A percentile compares a stretch with the other conserved stretches of the same genome.
phyloP scores from a whole-genome alignment of 2,888 invertebrate species.

The Dicycla oo region DNA sequence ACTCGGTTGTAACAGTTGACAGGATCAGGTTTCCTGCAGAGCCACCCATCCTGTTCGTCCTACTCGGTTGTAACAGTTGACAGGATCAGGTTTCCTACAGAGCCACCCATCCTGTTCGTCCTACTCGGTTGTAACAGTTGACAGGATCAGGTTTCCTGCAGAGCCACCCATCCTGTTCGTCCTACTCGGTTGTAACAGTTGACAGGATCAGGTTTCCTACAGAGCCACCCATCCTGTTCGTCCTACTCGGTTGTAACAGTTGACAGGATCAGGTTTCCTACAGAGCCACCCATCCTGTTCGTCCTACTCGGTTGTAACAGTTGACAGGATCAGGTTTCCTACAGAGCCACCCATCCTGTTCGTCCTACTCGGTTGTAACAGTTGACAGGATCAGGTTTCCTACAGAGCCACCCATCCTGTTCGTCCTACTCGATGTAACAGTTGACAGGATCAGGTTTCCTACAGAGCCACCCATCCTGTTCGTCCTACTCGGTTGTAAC shows the following conservation, averaged over 20 bases:
- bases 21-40: background rate
- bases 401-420: background rate
- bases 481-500: background rate
- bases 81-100: no score
- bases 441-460: no score
- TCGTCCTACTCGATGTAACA: no score
- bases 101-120: background rate
- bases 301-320: background rate
- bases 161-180: background rate
- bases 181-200: background rate
- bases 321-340: no score
- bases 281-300: background rate
- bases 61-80: no score
- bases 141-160: no score
- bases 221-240: background rate
- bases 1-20: no score
- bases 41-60: no score
- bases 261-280: no score
- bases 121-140: no score
- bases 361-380: background rate
- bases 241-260: background rate
- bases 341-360: background rate
- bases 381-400: no score
- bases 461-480: background rate
- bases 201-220: no score